These are phyloP conservation scores for Aphodius sticticus DNA, from an alignment of 2,888 invertebrate species.

Conservation along the genomic window DNA sequence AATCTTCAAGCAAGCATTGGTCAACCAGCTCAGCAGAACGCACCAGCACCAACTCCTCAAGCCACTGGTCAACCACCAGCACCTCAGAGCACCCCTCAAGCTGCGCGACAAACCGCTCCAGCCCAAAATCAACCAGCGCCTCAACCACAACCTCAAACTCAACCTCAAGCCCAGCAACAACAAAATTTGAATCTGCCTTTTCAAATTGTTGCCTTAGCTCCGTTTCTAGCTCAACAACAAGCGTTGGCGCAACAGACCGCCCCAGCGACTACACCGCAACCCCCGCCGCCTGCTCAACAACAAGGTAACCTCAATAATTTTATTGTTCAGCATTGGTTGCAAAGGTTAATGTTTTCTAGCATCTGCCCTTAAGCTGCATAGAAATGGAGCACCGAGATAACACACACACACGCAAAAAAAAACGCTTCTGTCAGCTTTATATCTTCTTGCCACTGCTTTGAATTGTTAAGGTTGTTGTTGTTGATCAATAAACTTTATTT, in stretches of 20 bases:
- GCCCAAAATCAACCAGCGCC: conserved; percentile 9
- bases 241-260: conserved; percentile 9
- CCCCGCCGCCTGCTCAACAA: neutral
- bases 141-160: conserved; percentile 18
- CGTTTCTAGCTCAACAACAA: conserved; percentile 26
- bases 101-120: conserved; percentile 14
- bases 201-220: conserved; percentile 28
- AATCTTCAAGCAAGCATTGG: conserved; percentile 15
- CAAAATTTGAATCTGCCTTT: conserved; percentile 16
- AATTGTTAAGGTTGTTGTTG: neutral
- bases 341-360: neutral
- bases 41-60: conserved; percentile 58
- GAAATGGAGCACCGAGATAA: neutral
- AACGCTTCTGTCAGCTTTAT: neutral
- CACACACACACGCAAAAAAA: neutral
- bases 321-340: neutral
- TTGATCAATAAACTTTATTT: neutral
- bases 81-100: conserved; percentile 31
- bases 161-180: neutral
- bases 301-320: neutral
- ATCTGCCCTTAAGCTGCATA: neutral
- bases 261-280: neutral
- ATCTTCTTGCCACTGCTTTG: neutral
- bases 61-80: conserved; percentile 56
- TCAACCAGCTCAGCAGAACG: conserved; percentile 8